Evolutionary conservation across 1,140 invertebrate genomes (phyloP).

Genomic region (Plectus sambesii): DNA sequence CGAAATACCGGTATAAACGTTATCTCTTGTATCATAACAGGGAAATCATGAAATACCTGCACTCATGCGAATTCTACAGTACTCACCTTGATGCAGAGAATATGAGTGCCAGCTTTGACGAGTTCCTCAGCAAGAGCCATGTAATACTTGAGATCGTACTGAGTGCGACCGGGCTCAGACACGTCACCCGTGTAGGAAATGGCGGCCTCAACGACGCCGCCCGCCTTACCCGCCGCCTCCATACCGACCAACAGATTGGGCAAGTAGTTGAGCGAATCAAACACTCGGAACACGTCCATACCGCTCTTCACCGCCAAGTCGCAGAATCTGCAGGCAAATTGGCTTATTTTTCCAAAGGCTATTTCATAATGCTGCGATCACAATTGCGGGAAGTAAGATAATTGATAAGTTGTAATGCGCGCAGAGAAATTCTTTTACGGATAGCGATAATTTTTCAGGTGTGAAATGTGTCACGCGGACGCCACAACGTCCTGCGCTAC

Average conservation of each 20-base stretch:
- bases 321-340: slow-evolving; percentile 56
- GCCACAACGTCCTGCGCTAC: no score
- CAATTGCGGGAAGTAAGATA: slow-evolving; percentile 8
- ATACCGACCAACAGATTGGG: slow-evolving; percentile 94
- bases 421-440: no score
- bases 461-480: no score
- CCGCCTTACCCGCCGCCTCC: slow-evolving; percentile 93
- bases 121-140: slow-evolving; percentile 77
- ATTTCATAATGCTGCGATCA: no score
- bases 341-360: no score
- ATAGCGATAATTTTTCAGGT: no score
- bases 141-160: slow-evolving; percentile 95
- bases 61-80: neutral
- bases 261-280: slow-evolving; percentile 95
- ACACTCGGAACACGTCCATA: slow-evolving; percentile 98
- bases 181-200: slow-evolving; percentile 99
- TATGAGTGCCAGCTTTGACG: slow-evolving; percentile 92
- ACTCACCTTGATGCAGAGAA: slow-evolving; percentile 74
- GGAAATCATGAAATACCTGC: no score
- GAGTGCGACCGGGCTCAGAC: slow-evolving; percentile 71
- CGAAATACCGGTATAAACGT: no score
- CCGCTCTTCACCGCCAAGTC: slow-evolving; percentile 80
- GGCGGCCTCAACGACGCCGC: slow-evolving; percentile 67
- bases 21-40: no score
- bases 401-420: neutral